Base-by-base conservation (phyloP, 2,888 invertebrate genomes). In the Oligia latruncula region DNA sequence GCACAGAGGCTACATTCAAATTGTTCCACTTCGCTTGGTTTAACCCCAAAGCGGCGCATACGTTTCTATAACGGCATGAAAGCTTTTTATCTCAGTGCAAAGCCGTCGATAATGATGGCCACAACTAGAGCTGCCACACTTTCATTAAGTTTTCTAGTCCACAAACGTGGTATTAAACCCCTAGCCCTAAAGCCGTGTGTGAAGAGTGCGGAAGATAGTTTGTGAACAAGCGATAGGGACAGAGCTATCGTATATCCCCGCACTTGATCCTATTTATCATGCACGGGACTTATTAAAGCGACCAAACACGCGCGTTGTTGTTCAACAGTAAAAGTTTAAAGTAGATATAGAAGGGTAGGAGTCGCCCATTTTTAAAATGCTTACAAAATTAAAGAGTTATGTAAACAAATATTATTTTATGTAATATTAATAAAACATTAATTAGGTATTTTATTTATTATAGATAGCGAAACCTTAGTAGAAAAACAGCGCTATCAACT, bases 181-280 rank as follows among this genome's bases (percentile, higher is more conserved):
- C 85, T 90, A 91, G 92, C 94, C 93, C 93, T 85, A 83, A 77
- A 87, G 83, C 89, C 86, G 78, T 77, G 92, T 87, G 87, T 65
- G 91, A 94, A 89, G 92, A 92, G 92, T 91, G 90, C 66, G 65
- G 83, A 81, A 76, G 71, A 90, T 88, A 88, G 88, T 89, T 91
- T 82, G 74, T 79, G 77, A 85, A 72, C 68, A 81, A 86, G 73
- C 84, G 91, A 94, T 84, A 90, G 90, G 87, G 93, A 94, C 84
- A 90, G 90, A 91, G 88, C 67, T 83, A 77, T 87, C 83, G 87
- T 90, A 92, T 87, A 92, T 90, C 91, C 92, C 93, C 90, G 90
- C 92, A 94, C 94, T 95, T 96, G 95, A 96, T 96, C 95, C 95
- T 95, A 95, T 96, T 96, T 96, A 95, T 95, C 95, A 95, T 95